phyloP scores from a whole-genome alignment of 2,113 vertebrate genomes.

The Megaptera novaeangliae region DNA sequence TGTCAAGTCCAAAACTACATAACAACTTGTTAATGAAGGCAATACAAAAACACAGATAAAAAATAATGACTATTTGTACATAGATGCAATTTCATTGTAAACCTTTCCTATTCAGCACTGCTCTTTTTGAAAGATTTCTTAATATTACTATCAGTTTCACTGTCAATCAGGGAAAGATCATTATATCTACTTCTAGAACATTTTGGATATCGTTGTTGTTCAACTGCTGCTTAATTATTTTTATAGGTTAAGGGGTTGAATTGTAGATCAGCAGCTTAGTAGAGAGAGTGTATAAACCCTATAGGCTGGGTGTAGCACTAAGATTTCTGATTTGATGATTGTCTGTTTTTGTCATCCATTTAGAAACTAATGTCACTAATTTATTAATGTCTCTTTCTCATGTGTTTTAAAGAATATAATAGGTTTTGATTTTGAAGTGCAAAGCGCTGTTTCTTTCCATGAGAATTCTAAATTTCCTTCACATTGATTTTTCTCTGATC shows the following conservation, averaged over 20 bases:
- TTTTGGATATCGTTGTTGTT: background rate
- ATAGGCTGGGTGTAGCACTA: background rate
- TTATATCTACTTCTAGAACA: background rate
- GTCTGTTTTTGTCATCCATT: background rate
- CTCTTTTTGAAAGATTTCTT: background rate
- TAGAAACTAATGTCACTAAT: background rate
- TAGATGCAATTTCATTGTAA: background rate
- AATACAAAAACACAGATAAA: background rate
- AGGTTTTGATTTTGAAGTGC: background rate
- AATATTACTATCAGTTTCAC: background rate
- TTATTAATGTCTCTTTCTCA: background rate
- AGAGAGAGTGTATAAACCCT: background rate
- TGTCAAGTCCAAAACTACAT: background rate
- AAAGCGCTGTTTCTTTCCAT: background rate
- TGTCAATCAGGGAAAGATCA: background rate
- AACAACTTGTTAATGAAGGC: background rate
- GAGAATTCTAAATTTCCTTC: background rate
- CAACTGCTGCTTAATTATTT: conserved; percentile 32
- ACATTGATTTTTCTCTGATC: background rate
- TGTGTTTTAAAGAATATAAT: background rate
- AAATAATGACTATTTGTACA: background rate
- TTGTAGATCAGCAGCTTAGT: background rate
- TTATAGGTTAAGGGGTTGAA: background rate
- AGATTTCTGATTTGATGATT: background rate
- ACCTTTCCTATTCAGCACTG: background rate